Base-by-base conservation (phyloP, 2,797 vertebrate genomes). In the Alauda arvensis region DNA sequence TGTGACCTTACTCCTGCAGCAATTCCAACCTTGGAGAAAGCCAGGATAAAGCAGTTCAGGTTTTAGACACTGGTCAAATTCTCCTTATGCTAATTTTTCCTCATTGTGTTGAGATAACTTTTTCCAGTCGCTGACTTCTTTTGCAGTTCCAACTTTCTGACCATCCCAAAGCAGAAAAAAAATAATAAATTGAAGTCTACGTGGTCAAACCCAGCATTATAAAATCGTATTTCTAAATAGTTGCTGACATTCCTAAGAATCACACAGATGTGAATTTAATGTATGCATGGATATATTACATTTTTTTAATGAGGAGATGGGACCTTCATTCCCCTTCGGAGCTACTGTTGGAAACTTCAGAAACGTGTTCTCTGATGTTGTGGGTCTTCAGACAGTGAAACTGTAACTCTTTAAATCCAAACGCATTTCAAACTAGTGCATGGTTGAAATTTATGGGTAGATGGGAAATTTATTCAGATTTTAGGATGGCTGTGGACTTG, bases 371-470 rank as follows among this genome's bases (percentile, higher is more conserved):
- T 93, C 89, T 90, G 39, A 62, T 88, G 62, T 78, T 52, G 70
- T 92, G 86, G 88, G 60, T 63, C 88, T 94, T 75, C 67, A 77
- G 77, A 53, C 91, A 80, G 88, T n/a, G 83, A 85, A 91, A 90
- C 88, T 91, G 72, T 61, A 87, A 93, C 77, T 67, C 87, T 81
- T 93, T 79, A 81, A 83, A 89, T 53, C 65, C 59, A 83, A 85
- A 89, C 14, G 21, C 59, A 45, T 85, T 60, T 85, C 59, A 26
- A 2, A 61, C 46, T 43, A 85, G 75, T 19, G 70, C 53, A 12
- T 12, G 18, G 42, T 33, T 65, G 28, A 72, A 89, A 93, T 94
- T 84, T 37, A 43, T 13, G 52, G 43, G 24, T 29, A 39, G 19
- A 19, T 39, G 28, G 53, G 53, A 52, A 52, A 29, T 52, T 4